Conservation (phyloP, 2,113 vertebrate species). For the Rutilus rutilus region DNA sequence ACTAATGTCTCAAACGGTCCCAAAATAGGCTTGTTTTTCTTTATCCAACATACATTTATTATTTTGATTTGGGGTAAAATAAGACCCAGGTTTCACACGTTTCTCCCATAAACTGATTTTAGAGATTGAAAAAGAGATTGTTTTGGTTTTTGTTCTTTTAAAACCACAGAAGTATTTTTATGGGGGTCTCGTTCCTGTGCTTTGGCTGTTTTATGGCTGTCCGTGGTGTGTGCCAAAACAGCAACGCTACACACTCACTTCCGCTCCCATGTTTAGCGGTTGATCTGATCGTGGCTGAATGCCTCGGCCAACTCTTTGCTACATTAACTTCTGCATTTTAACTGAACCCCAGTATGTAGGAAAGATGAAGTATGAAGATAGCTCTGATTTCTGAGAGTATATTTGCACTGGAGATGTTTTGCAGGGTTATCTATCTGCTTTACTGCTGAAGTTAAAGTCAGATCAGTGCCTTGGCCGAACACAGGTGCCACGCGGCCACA, state of each 20-base stretch:
- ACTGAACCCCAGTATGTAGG: not conserved
- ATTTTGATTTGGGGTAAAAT: not conserved
- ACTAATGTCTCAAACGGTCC: not conserved
- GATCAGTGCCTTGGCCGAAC: slow-evolving; percentile 73
- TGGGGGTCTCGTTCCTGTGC: not conserved
- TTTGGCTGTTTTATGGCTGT: slow-evolving; percentile 9
- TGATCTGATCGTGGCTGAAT: not conserved
- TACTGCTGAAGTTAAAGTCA: slow-evolving; percentile 51
- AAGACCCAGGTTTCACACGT: not conserved
- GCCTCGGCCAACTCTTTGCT: not conserved
- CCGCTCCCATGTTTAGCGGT: not conserved
- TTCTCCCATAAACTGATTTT: not conserved
- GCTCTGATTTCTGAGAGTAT: not conserved
- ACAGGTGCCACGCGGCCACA: not conserved
- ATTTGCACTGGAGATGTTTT: slow-evolving; percentile 23
- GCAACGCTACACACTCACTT: not conserved
- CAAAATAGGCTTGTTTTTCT: not conserved
- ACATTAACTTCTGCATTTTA: not conserved
- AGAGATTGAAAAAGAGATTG: too few species aligned
- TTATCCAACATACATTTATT: not conserved
- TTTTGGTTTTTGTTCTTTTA: not conserved
- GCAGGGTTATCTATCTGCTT: slow-evolving; percentile 52
- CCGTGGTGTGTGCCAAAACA: slow-evolving; percentile 44
- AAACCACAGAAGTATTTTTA: not conserved
- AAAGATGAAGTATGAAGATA: not conserved